These are phyloP conservation scores for Hemithea aestivaria DNA, from an alignment of 2,888 invertebrate genomes.

Conservation along the genomic window DNA sequence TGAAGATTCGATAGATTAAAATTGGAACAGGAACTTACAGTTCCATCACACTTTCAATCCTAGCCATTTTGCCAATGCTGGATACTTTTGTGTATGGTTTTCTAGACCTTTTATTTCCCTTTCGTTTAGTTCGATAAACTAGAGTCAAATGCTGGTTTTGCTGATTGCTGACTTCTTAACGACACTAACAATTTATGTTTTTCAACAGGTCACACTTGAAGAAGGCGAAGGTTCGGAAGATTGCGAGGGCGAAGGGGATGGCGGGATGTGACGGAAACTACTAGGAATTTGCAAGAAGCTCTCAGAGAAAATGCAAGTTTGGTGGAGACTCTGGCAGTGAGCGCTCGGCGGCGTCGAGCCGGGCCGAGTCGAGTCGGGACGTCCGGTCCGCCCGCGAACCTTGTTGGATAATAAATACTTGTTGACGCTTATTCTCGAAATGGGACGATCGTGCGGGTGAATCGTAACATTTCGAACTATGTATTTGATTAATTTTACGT, in stretches of 20 bases:
- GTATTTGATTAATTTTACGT: slow-evolving; percentile 65
- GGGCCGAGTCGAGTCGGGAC: slow-evolving; percentile 16
- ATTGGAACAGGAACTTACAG: no score
- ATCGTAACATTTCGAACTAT: slow-evolving; percentile 68
- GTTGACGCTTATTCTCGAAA: slow-evolving; percentile 76
- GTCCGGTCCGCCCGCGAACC: slow-evolving; percentile 28
- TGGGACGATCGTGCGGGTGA: slow-evolving; percentile 56
- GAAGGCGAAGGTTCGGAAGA: slow-evolving; percentile 87
- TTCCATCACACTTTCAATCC: no score
- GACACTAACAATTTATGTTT: slow-evolving; percentile 3
- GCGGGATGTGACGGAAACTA: slow-evolving; percentile 96
- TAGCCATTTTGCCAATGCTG: no score
- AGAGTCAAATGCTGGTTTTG: no score
- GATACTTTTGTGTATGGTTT: no score
- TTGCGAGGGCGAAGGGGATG: slow-evolving; percentile 74
- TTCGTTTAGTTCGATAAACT: no score
- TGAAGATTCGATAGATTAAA: no score
- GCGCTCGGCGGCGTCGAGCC: slow-evolving; percentile 24
- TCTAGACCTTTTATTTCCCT: no score
- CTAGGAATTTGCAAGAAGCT: slow-evolving; percentile 93
- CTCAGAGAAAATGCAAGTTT: slow-evolving; percentile 92
- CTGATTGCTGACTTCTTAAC: no score
- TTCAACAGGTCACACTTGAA: slow-evolving; percentile 87
- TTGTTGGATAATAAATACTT: slow-evolving; percentile 66
- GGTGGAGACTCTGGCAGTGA: slow-evolving; percentile 90